These are phyloP conservation scores for Eptesicus fuscus DNA, from an alignment of 2,113 vertebrate genomes.

Conservation along the genomic window DNA sequence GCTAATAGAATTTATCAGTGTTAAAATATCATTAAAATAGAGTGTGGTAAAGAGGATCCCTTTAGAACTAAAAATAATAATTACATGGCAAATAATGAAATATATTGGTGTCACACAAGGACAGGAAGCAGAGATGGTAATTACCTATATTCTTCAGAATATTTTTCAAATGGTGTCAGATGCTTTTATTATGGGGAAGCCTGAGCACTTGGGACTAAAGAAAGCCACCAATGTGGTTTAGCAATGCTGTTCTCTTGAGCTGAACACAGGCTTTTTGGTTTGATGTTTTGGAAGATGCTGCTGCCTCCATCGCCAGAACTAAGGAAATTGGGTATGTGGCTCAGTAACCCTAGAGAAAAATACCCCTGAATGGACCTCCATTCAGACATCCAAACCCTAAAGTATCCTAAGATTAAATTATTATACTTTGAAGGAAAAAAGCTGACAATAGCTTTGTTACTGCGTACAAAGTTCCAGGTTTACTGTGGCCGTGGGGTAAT, in stretches of 20 bases:
- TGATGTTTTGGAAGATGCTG: slow-evolving; percentile 40
- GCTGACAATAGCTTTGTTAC: slow-evolving; percentile 51
- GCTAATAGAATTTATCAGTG: slow-evolving; percentile 11
- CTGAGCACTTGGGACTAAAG: not conserved
- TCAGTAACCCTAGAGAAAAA: slow-evolving; percentile 28
- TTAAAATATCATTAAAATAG: slow-evolving; percentile 29
- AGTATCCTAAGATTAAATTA: slow-evolving; percentile 29
- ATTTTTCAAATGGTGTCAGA: slow-evolving; percentile 20
- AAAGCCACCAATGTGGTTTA: slow-evolving; percentile 19
- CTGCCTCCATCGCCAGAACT: not conserved
- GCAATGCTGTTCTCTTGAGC: slow-evolving; percentile 26
- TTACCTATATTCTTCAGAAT: not conserved
- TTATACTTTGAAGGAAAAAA: slow-evolving; percentile 43
- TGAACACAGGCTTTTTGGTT: slow-evolving; percentile 18
- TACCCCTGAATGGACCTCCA: not conserved
- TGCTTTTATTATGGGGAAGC: not conserved
- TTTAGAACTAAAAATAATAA: not conserved
- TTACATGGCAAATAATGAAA: not conserved
- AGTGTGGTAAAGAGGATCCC: not conserved
- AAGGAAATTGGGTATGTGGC: slow-evolving; percentile 32
- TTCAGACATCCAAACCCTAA: slow-evolving; percentile 35
- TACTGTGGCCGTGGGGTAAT: slow-evolving; percentile 5
- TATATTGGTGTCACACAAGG: not conserved
- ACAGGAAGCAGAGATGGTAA: not conserved
- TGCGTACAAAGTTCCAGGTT: not conserved